Base-by-base conservation (phyloP, 2,113 vertebrate species). In the Helogale parvula region DNA sequence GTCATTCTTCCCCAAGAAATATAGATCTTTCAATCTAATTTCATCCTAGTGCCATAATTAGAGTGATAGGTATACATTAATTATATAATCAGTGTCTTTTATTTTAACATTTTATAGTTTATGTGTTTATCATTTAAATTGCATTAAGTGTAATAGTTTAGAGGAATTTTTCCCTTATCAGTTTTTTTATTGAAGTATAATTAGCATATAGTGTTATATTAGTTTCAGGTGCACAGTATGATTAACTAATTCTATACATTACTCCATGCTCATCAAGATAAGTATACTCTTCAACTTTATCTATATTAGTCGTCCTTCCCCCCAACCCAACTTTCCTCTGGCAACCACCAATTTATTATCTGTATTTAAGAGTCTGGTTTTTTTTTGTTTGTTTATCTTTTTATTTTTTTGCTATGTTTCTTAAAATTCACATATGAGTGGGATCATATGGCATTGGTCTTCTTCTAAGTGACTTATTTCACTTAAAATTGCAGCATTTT, bases 11-110 rank as follows among this genome's bases (percentile, higher is more conserved):
- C 31, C 31, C n/a, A 68, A 45, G 57, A 29, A 95, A 94, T 69
- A 80, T 8, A 96, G 19, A 85, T 81, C 47, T 33, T 77, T 69
- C 38, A 86, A 65, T 6, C 38, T 90, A 90, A 81, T 93, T 94
- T 21, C 2, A 66, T 68, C 71, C 63, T 38, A 81, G 10, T 41
- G 13, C 27, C 82, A 63, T 84, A 93, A 87, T 50, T 88, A 60
- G 10, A 74, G 54, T 50, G 2, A 19, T 38, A 72, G 10, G 1
- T 80, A 38, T 29, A 50, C 50, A 72, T 87, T 90, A 77, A 50
- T 74, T 65, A 74, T 35, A 41, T 85, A 80, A 60, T 87, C 90
- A 3, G 33, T 23, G 15, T 65, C 4, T 45, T 82, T 50, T 69
- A n/a, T 52, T 76, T 83, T 89, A 81, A 83, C 50, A 38, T 83